phyloP scores from a whole-genome alignment of 2,888 invertebrate genomes.

The Ichneumoninae sp. region DNA sequence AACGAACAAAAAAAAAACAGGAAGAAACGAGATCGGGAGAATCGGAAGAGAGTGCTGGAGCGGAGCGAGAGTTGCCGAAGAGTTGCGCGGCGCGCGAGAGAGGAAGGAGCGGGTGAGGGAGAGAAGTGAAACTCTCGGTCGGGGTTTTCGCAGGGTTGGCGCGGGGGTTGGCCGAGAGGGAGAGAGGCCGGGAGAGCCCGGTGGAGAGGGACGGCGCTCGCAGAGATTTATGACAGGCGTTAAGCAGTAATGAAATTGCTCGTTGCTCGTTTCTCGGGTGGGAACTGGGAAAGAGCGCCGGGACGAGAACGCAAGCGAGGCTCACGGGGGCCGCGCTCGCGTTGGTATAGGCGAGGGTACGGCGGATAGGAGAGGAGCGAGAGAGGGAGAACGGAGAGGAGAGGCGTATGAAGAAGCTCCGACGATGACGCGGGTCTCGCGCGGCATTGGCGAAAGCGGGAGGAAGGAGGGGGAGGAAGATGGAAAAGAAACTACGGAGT shows the following conservation, averaged over 20 bases:
- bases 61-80: constrained; percentile 48
- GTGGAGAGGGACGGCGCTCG: constrained; percentile 76
- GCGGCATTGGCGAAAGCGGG: constrained; percentile 44
- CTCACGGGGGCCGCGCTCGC: constrained; percentile 41
- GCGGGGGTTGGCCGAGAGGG: constrained; percentile 67
- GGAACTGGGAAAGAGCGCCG: constrained; percentile 72
- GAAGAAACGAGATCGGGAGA: constrained; percentile 61
- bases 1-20: constrained; percentile 37
- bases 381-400: constrained; percentile 46
- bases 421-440: constrained; percentile 52
- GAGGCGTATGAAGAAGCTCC: constrained; percentile 41
- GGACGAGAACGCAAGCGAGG: constrained; percentile 46
- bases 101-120: constrained; percentile 52
- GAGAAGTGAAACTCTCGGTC: constrained; percentile 57
- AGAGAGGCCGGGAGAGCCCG: constrained; percentile 59
- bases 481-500: constrained; percentile 36
- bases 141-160: constrained; percentile 66
- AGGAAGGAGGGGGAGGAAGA: constrained; percentile 25
- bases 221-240: constrained; percentile 85
- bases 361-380: constrained; percentile 30
- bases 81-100: constrained; percentile 42
- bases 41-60: constrained; percentile 57
- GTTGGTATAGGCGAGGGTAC: constrained; percentile 40
- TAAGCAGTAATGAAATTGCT: constrained; percentile 86
- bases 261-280: constrained; percentile 83